Evolutionary conservation across 1,140 invertebrate genomes (phyloP), one percentile per base, ranked within the genome.

Genomic region (Bombus pyrosoma): DNA sequence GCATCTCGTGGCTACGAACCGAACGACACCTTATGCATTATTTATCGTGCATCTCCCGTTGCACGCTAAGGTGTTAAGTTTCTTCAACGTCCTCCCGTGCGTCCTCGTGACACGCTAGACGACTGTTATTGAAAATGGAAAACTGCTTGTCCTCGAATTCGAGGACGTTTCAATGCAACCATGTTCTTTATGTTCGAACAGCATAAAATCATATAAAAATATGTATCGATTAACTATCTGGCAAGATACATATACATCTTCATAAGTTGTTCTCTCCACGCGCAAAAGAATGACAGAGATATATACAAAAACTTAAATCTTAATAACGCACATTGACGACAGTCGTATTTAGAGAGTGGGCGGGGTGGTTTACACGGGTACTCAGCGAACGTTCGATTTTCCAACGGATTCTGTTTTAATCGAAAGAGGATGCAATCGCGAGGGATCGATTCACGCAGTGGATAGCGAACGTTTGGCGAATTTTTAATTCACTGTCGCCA

Each of bases 401-500:
- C 25, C 47, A 8, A 53, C 6, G 18, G 47, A 53, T 53, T 53
- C 5, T 53, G 47, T 53, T 53, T 6, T 53, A 39, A 62, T 62
- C 28, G 75, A 62, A 77, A 3, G 15, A 15, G n/a, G 41, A 32
- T 12, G n/a, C 25, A 41, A n/a, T 32, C 32, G 28, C 78, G 4
- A 22, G 22, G 25, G n/a, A 59, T 71, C 47, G 34, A 4, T 82
- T 9, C 37, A 39, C n/a, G 37, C 34, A 10, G 15, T 22, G 22
- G 22, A 71, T 68, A 9, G 47, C 10, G 41, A 34, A 68, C 71
- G 81, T 13, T n/a, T 34, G 53, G 25, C 59, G 59, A 85, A 85
- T 85, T 81, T 87, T 82, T 87, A 74, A 85, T 87, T 89, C 85
- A 77, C 37, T 71, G 86, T 39, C 74, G 22, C 13, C 5, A 57